Conservation (phyloP, 2,797 vertebrate genomes). For the Ctenosaura bakeri region DNA sequence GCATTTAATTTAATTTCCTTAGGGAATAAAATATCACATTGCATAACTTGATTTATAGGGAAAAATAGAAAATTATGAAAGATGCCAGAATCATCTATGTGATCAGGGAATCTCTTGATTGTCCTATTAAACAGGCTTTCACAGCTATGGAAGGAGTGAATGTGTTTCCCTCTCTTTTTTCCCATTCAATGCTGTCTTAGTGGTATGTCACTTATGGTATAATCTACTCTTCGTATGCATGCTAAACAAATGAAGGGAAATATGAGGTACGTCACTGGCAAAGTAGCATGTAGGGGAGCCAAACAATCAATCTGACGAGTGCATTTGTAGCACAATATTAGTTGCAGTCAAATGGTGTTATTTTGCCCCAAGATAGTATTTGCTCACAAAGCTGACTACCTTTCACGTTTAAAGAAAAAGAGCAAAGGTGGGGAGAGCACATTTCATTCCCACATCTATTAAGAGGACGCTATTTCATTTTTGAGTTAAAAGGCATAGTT, state of each 20-base stretch:
- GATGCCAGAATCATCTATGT: conserved; percentile 66
- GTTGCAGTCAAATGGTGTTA: conserved; percentile 54
- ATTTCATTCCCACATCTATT: conserved; percentile 60
- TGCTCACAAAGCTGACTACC: conserved; percentile 64
- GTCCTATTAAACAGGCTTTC: conserved; percentile 70
- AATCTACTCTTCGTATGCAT: conserved; percentile 16
- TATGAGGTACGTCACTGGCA: conserved; percentile 42
- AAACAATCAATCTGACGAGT: conserved; percentile 50
- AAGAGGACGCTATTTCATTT: conserved; percentile 69
- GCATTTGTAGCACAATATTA: conserved; percentile 55
- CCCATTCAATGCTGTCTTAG: conserved; percentile 10
- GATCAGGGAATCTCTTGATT: conserved; percentile 65
- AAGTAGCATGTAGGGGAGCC: conserved; percentile 36
- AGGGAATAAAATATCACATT: conserved; percentile 66
- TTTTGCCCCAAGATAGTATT: conserved; percentile 72
- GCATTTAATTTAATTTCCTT: conserved; percentile 73
- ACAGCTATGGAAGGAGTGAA: conserved; percentile 45
- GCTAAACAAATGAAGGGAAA: conserved; percentile 54
- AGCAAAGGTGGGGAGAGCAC: conserved; percentile 7
- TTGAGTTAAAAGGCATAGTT: conserved; percentile 68
- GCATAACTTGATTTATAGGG: conserved; percentile 77
- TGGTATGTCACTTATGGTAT: conserved; percentile 40
- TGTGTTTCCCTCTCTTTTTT: conserved; percentile 66
- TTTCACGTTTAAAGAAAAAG: conserved; percentile 58
- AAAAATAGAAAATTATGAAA: conserved; percentile 67